Base-by-base conservation (phyloP, 2,888 invertebrate species). In the Carabus problematicus region DNA sequence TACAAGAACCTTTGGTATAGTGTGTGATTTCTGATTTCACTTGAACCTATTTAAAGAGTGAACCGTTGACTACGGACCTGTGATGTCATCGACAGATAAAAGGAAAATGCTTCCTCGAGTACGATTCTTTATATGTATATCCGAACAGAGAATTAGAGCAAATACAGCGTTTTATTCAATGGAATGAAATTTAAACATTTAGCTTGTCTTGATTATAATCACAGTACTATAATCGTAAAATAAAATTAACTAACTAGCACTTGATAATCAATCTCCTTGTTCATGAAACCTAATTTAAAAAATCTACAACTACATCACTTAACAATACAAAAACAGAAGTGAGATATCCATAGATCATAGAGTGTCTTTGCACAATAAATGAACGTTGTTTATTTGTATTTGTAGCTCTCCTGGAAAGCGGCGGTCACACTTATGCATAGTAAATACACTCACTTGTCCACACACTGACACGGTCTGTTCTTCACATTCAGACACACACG, bases 221-320 rank as follows among this genome's bases (percentile, higher is more conserved):
- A 59, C 67, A 67, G 67, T 60, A 60, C 60, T 67, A 60, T 19
- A 67, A 67, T 56, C 29, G 12, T 56, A 56, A 56, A 29, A 56
- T 29, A 56, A 39, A 59, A 52, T 16, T 60, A 60, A 56, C 60
- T 41, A 67, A 42, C 59, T 67, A 67, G 52, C 41, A 66, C 59
- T 66, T 47, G 59, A 47, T 56, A 66, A 45, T 56, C 49, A 39
- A n/a, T 56, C 12, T 56, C 49, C 58, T 60, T 67, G 60, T 60
- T 67, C 60, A 59, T 52, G 52, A 67, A 67, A 67, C 59, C 59
- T 67, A 67, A 66, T 59, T 59, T 67, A 52, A 59, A 67, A 67
- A 66, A 67, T 59, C 67, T 67, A 67, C 58, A 39, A 45, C 67
- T 67, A 59, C 29, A 52, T 60, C 52, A 60, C 60, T 60, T 67